phyloP scores from a whole-genome alignment of 1,140 invertebrate species.

The Drosophila neocordata region DNA sequence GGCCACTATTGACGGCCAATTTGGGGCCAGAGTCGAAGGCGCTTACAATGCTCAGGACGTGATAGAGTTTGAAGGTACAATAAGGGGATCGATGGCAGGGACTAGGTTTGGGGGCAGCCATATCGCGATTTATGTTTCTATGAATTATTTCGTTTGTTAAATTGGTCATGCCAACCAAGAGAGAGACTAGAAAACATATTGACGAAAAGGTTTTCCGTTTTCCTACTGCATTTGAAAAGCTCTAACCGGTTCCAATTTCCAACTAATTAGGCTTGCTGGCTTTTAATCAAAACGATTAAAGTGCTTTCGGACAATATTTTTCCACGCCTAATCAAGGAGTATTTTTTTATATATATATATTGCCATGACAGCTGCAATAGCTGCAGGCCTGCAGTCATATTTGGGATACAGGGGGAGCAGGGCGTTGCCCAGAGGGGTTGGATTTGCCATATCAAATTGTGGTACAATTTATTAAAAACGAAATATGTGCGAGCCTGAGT shows the following conservation, averaged over 20 bases:
- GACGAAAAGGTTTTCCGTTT: conserved; percentile 70
- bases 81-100: conserved; percentile 22
- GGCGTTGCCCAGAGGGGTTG: conserved; percentile 37
- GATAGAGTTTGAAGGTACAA: no score
- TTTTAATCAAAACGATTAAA: conserved; percentile 82
- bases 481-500: conserved; percentile 69
- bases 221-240: conserved; percentile 30
- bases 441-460: conserved; percentile 78
- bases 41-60: conserved; percentile 32
- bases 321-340: conserved; percentile 79
- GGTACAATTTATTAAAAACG: conserved; percentile 81
- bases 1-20: conserved; percentile 73
- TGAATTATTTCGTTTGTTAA: conserved; percentile 72
- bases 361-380: conserved; percentile 76
- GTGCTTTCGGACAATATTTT: conserved; percentile 81
- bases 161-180: conserved; percentile 57
- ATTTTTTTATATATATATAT: conserved; percentile 16
- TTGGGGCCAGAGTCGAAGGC: conserved; percentile 47
- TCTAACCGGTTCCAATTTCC: conserved; percentile 61
- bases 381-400: conserved; percentile 11
- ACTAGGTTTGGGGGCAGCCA: conserved; percentile 51
- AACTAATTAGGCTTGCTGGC: conserved; percentile 79
- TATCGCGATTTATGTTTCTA: conserved; percentile 78
- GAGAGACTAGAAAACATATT: conserved; percentile 31
- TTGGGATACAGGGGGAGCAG: not conserved